Evolutionary conservation across 2,888 invertebrate species (phyloP).

Genomic region (Archips crataeganus): DNA sequence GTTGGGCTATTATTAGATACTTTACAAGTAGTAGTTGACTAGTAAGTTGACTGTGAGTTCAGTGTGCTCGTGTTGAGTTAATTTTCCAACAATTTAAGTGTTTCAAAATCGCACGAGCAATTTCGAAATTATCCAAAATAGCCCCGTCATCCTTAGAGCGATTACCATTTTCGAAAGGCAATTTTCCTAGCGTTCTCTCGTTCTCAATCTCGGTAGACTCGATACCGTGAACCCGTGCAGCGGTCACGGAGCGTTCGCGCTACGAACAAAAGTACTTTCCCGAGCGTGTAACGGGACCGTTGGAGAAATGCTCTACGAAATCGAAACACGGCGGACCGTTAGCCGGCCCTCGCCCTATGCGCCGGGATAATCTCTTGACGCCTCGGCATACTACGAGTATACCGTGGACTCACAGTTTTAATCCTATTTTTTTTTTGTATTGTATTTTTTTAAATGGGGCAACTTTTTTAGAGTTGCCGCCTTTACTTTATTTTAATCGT

Average conservation of each 20-base stretch:
- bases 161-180: constrained; percentile 37
- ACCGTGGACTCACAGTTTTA: constrained; percentile 7
- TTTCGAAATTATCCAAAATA: constrained; percentile 15
- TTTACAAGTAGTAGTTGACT: neutral
- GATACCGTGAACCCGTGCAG: constrained; percentile 75
- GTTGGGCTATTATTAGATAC: neutral
- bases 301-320: constrained; percentile 87
- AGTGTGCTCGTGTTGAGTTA: neutral
- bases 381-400: constrained; percentile 12
- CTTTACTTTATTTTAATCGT: too few species aligned
- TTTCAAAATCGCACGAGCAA: constrained; percentile 5
- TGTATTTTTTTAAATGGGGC: constrained; percentile 52
- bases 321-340: constrained; percentile 85
- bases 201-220: constrained; percentile 52
- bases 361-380: constrained; percentile 29
- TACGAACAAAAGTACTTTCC: constrained; percentile 81
- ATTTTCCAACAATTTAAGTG: neutral
- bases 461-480: too few species aligned
- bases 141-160: constrained; percentile 18
- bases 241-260: constrained; percentile 54
- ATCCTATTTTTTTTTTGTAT: constrained; percentile 41
- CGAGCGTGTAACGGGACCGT: constrained; percentile 82
- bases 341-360: constrained; percentile 77
- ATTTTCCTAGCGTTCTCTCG: constrained; percentile 39
- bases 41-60: neutral